These are phyloP conservation scores for Lepus americanus DNA, from an alignment of 2,113 vertebrate genomes.

Conservation along the genomic window DNA sequence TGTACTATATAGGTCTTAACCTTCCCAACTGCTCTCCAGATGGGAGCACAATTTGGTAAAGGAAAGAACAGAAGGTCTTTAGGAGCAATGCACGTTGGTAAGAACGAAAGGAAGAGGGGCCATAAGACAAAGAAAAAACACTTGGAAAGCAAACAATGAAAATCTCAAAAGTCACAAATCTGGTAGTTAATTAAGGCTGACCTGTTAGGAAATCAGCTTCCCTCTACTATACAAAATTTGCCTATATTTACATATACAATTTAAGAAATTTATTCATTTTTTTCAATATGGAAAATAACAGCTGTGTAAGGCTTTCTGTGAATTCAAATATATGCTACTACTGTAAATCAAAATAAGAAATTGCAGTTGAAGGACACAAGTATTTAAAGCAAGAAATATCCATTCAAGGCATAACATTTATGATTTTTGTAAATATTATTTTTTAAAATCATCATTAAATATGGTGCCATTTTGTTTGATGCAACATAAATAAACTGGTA, in stretches of 20 bases:
- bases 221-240: neutral
- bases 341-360: slow-evolving; percentile 4
- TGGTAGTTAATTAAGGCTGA: neutral
- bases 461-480: neutral
- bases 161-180: neutral
- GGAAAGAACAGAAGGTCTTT: neutral
- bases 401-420: neutral
- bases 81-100: neutral
- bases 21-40: neutral
- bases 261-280: neutral
- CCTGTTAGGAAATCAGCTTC: neutral
- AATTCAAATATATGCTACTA: neutral
- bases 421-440: neutral
- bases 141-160: neutral
- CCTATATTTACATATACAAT: neutral
- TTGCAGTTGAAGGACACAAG: neutral
- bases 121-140: neutral
- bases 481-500: neutral
- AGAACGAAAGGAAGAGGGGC: neutral
- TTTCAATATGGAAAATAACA: neutral
- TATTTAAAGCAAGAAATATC: neutral
- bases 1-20: neutral
- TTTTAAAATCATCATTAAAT: neutral
- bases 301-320: neutral
- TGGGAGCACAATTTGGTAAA: neutral